These are phyloP conservation scores for Argynnis bischoffii DNA, from an alignment of 2,888 invertebrate genomes.

Conservation along the genomic window DNA sequence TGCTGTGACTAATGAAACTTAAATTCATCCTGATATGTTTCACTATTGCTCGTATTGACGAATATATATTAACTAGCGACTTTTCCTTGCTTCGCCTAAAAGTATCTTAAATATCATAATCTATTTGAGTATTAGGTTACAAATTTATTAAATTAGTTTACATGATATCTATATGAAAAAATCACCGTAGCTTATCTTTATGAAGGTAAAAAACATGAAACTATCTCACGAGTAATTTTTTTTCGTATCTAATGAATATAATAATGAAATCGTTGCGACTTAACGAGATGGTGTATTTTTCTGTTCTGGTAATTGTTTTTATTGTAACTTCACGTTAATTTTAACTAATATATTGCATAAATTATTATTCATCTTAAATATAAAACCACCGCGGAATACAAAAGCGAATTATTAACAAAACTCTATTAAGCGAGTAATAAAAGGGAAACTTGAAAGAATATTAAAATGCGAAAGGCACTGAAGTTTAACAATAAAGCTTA, in stretches of 20 bases:
- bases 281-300: neutral
- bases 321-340: neutral
- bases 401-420: conserved; percentile 23
- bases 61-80: conserved; percentile 1
- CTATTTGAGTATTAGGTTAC: no score
- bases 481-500: conserved; percentile 26
- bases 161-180: no score
- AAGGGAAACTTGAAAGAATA: conserved; percentile 25
- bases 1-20: neutral
- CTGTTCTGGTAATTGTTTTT: neutral
- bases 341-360: neutral
- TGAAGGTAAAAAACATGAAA: no score
- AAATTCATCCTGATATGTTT: conserved; percentile 2
- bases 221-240: no score
- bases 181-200: no score
- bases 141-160: no score
- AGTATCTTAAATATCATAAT: no score
- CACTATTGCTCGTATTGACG: neutral
- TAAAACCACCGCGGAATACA: conserved; percentile 13
- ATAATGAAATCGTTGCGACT: no score
- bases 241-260: no score
- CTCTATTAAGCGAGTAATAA: conserved; percentile 22
- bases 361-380: neutral
- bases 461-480: conserved; percentile 23
- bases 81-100: no score